A percentile compares a stretch with the other conserved stretches of the same genome.
Conservation (phyloP, 2,797 vertebrate genomes). For the Poecile montanus region DNA sequence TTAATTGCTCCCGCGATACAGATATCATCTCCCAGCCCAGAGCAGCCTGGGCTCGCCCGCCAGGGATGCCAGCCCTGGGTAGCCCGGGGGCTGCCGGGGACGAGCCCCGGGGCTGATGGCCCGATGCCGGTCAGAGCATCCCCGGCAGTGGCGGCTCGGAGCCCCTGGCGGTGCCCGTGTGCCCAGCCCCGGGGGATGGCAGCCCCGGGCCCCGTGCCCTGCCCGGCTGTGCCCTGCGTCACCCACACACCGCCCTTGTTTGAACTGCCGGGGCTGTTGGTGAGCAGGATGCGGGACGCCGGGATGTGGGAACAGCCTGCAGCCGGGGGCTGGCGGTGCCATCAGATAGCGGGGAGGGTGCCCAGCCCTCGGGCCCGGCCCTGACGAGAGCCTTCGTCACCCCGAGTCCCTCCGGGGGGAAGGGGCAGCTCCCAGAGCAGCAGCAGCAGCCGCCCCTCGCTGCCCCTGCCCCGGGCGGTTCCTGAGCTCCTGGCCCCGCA, state of each 20-base stretch:
- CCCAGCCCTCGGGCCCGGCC: background rate
- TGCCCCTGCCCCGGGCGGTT: background rate
- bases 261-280: slow-evolving; percentile 25
- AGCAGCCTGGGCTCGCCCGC: background rate
- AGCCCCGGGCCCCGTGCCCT: background rate
- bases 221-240: background rate
- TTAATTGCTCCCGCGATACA: background rate
- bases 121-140: background rate
- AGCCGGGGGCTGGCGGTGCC: background rate
- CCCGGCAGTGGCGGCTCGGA: accelerated
- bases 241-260: slow-evolving; percentile 33
- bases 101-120: background rate
- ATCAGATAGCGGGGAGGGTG: background rate
- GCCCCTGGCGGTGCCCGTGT: accelerated
- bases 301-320: slow-evolving; percentile 32
- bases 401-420: background rate
- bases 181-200: background rate
- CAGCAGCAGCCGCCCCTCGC: background rate
- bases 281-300: background rate
- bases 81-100: background rate
- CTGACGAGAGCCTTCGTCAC: background rate
- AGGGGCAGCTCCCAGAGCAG: background rate
- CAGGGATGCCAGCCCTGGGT: background rate
- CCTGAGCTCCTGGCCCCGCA: background rate
- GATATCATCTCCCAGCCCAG: background rate